Base-by-base conservation (phyloP, 2,888 invertebrate species). In the Parnassius apollo region DNA sequence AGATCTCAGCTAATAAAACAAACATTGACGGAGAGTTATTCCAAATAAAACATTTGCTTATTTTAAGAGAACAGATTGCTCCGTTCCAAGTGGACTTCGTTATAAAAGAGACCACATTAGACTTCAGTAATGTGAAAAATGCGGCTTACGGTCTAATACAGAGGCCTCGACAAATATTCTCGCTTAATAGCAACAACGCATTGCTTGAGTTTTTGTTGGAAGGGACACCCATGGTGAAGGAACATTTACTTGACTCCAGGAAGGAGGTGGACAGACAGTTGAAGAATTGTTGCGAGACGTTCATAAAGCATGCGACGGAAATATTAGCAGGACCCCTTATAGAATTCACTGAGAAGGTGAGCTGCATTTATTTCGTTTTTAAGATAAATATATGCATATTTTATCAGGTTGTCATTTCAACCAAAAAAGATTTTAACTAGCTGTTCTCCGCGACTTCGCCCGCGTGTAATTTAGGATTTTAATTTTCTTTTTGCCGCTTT, bases 31-130 rank as follows among this genome's bases (percentile, higher is more conserved):
- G 97, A 0, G 95, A 97, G 78, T 91, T 99, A n/a, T 99, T 99
- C 85, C 96, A 99, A 88, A 98, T 99, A 52, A 99, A 99, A 82
- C 99, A 99, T 88, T 90, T 99, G 64, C 92, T 99, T 2, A 99
- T 99, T 64, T 91, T 99, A 2, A 91, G 99, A 25, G 99, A 99
- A 81, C 99, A 99, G 85, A 99, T 99, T 42, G 98, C 99, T 0
- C 99, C 99, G 0, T 99, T 99, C 80, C 98, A 99, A 84, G 97
- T 98, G 0, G 99, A 98, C 78, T 97, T 97, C 72, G 95, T 98
- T 0, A 94, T 98, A 0, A 97, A 97, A 77, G 99, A 99, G 83
- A 98, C 98, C 8, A 95, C 96, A 18, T 85, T 99, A 67, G 99
- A 99, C 86, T 98, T 99, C 75, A 97, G 97, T 70, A 97, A 97